Base-by-base conservation (phyloP, 1,140 invertebrate species). In the Drosophila melanica region DNA sequence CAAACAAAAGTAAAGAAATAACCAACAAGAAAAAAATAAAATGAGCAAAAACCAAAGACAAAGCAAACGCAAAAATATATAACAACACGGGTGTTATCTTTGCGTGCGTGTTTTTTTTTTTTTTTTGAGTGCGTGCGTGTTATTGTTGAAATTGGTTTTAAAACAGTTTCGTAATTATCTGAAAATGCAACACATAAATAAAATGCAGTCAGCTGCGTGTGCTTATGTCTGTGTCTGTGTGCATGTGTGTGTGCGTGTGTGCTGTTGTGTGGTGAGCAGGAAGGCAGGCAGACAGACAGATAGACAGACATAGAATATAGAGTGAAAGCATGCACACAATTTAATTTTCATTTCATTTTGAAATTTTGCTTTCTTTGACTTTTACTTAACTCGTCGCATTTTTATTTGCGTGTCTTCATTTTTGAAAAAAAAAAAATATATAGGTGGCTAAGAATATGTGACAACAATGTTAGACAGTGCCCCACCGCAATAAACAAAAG, bases 81-180 rank as follows among this genome's bases (percentile, higher is more conserved):
- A 62, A 69, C 66, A 62, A 53, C 45, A 30, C 58, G 11, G 41
- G 57, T 59, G 50, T 73, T 68, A 55, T 68, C 41, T 47, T 50
- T 54, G 58, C 39, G 11, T 53, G 30, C 55, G 35, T 57, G 33
- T 64, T 16, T 23, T 23, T 23, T 64, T 16, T 23, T 23, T 23
- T 18, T 18, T 18, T 23, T 23, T 48, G 37, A 27, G 27, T 27
- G 27, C 27, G 27, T 33, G 50, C 14, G 65, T 63, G 60, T 69
- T 62, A 57, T 62, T 63, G 37, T 74, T 62, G 27, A 63, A 74
- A 69, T 55, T 74, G 51, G 51, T 69, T 69, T 74, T 74, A 4
- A 47, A 67, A 62, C 63, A 74, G 71, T 74, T 74, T 74, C 71
- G 71, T 74, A 74, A 74, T 74, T 74, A 69, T 57, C 41, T 69